Percentiles rank a stretch among this genome's conserved stretches.
Conservation (phyloP, 2,797 vertebrate species). For the Myoxocephalus aenaeus region DNA sequence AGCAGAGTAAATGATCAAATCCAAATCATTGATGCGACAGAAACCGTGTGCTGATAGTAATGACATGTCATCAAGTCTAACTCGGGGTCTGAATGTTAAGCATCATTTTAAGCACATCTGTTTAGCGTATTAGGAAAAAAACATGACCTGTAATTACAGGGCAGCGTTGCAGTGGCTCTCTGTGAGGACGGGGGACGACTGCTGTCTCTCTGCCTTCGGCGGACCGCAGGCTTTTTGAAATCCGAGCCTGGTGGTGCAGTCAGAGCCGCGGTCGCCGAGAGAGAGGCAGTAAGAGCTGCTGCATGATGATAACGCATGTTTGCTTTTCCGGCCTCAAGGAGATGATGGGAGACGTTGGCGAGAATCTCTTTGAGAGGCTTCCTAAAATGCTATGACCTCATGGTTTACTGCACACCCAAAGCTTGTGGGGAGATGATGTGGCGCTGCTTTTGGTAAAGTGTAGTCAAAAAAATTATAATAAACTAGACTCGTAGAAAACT, state of each 20-base stretch:
- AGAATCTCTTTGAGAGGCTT: constrained; percentile 21
- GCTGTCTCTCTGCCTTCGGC: constrained; percentile 65
- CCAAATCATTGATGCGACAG: constrained; percentile 1
- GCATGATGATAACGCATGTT: constrained; percentile 52
- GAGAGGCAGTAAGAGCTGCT: constrained; percentile 51
- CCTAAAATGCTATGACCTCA: constrained; percentile 21
- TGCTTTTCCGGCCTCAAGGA: constrained; percentile 44
- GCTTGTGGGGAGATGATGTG: background rate
- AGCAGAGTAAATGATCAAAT: background rate
- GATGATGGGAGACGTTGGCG: constrained; percentile 43
- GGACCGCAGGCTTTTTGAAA: constrained; percentile 78
- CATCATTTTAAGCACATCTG: constrained; percentile 77
- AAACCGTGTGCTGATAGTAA: constrained; percentile 54
- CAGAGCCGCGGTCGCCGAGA: constrained; percentile 45
- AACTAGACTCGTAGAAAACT: constrained; percentile 13
- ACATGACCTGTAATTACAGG: constrained; percentile 81
- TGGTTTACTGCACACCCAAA: constrained; percentile 22
- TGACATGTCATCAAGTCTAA: constrained; percentile 64
- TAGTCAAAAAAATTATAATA: constrained; percentile 7
- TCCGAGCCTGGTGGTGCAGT: constrained; percentile 63
- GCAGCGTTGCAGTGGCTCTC: constrained; percentile 66
- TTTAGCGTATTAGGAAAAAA: constrained; percentile 79
- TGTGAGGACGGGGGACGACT: constrained; percentile 53
- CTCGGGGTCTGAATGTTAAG: constrained; percentile 55
- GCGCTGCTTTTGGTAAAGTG: constrained; percentile 20